Percentiles rank a stretch among this genome's conserved stretches.
phyloP scores from a whole-genome alignment of 2,113 vertebrate species.

The Rattus rattus region DNA sequence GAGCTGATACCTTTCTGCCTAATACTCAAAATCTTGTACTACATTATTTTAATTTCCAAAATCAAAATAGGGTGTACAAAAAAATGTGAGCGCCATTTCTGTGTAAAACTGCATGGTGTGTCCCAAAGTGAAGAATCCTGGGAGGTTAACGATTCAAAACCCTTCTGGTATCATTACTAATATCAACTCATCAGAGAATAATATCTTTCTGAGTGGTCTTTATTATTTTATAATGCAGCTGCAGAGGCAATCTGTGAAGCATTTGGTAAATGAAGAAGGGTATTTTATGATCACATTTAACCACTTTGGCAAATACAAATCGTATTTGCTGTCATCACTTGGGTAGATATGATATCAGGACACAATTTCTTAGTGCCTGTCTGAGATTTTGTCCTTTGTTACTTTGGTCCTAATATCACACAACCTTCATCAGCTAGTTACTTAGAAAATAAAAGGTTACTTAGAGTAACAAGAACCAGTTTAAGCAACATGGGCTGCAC shows the following conservation, averaged over 20 bases:
- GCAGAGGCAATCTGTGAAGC: neutral
- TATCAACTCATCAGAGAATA: neutral
- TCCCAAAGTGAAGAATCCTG: neutral
- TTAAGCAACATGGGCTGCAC: neutral
- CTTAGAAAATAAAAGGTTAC: neutral
- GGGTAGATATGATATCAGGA: neutral
- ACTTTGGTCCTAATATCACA: neutral
- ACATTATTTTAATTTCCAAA: conserved; percentile 6
- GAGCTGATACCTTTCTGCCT: neutral
- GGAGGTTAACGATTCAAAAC: neutral
- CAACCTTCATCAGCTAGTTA: neutral
- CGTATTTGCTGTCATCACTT: neutral
- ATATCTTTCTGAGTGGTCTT: neutral
- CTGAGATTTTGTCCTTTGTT: neutral
- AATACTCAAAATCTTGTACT: neutral
- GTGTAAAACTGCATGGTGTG: neutral
- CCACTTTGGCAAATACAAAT: neutral
- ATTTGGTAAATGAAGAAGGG: neutral
- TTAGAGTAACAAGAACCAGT: neutral
- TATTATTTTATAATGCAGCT: neutral
- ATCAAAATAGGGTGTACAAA: neutral
- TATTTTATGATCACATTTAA: neutral
- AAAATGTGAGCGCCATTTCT: neutral
- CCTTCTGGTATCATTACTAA: neutral
- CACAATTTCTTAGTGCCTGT: neutral